A percentile compares a stretch with the other conserved stretches of the same genome.
Evolutionary conservation across 2,797 vertebrate species (phyloP).

Genomic region (Arnoldichthys spilopterus): DNA sequence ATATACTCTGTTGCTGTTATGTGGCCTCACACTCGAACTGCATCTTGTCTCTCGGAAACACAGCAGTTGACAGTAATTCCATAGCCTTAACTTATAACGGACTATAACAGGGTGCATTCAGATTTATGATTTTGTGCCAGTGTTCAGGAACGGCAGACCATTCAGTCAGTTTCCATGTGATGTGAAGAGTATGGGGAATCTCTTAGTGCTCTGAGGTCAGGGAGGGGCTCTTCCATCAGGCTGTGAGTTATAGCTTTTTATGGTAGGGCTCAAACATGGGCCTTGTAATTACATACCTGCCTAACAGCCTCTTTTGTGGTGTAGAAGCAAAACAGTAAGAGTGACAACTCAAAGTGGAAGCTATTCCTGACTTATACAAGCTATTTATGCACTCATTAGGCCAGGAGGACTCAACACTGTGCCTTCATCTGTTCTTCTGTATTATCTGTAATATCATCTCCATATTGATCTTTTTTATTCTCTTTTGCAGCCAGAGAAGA

Average conservation of each 20-base stretch:
- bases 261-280: neutral
- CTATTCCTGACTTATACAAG: constrained; percentile 2
- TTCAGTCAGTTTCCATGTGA: neutral
- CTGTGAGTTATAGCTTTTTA: constrained; percentile 14
- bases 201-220: constrained; percentile 19
- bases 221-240: neutral
- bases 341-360: neutral
- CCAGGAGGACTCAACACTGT: neutral
- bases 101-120: neutral
- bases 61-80: neutral
- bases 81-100: neutral
- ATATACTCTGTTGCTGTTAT: neutral
- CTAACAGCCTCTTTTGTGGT: neutral
- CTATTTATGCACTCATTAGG: neutral
- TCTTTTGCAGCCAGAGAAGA: no score
- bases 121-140: constrained; percentile 2
- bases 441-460: neutral
- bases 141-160: neutral
- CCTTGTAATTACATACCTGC: constrained; percentile 3
- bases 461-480: no score
- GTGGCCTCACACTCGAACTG: neutral
- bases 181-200: neutral
- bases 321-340: neutral
- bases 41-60: neutral
- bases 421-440: neutral